Percentiles rank a stretch among this genome's conserved stretches.
These are phyloP conservation scores for Phylloscopus whistleri DNA, from an alignment of 2,113 vertebrate species.

Conservation along the genomic window DNA sequence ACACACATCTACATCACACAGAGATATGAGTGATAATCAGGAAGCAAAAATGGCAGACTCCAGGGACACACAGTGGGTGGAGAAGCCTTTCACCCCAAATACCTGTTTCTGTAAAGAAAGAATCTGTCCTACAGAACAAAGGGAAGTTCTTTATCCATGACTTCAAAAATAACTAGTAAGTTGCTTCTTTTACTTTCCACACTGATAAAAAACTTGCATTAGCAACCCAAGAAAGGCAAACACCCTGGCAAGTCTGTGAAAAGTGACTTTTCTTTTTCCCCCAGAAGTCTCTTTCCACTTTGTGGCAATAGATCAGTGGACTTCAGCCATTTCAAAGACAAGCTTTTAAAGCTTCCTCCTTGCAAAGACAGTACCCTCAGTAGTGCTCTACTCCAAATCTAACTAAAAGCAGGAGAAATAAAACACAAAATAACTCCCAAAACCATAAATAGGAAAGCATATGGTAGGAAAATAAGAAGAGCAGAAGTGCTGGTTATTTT, in stretches of 20 bases:
- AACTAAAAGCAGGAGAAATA: neutral
- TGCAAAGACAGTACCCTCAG: neutral
- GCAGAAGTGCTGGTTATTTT: neutral
- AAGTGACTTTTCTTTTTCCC: neutral
- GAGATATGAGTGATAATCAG: neutral
- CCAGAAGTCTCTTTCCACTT: neutral
- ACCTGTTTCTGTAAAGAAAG: neutral
- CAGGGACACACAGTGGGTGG: neutral
- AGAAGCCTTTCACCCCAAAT: neutral
- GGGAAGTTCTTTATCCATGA: neutral
- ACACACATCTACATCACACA: fast-evolving
- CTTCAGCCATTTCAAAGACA: neutral
- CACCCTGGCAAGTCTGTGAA: neutral
- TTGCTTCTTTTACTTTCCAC: neutral
- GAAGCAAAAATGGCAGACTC: neutral
- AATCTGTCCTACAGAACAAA: neutral
- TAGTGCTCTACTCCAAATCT: neutral
- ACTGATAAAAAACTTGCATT: neutral
- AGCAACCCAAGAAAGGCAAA: neutral
- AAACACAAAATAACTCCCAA: neutral
- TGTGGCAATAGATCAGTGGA: neutral
- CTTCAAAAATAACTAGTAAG: neutral
- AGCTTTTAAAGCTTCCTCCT: neutral
- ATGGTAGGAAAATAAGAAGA: neutral
- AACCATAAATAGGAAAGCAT: neutral